Conservation (phyloP, 37 sponge, comb jelly and placozoan genomes). For the Hormiphora californensis region DNA sequence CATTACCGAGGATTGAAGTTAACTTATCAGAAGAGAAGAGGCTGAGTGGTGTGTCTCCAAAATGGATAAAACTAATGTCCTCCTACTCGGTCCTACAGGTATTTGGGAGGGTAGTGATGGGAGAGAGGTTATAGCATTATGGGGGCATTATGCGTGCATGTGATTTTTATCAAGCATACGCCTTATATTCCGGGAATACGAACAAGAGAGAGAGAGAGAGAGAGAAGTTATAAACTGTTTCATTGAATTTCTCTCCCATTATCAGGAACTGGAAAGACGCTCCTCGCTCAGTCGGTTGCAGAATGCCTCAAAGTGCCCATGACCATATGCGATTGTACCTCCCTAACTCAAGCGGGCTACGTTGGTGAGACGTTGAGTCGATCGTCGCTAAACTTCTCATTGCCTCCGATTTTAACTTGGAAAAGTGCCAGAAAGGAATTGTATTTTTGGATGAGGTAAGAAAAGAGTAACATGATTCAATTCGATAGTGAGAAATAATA, state of each 20-base stretch:
- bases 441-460: conserved; percentile 62
- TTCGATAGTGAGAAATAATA: too few species aligned
- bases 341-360: conserved; percentile 97
- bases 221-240: too few species aligned
- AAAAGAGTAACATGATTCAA: too few species aligned
- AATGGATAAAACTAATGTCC: conserved; percentile 93
- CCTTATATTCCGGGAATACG: too few species aligned
- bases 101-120: too few species aligned
- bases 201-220: too few species aligned
- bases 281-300: conserved; percentile 85
- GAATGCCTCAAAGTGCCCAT: conserved; percentile 87
- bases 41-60: conserved; percentile 42
- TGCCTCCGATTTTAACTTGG: conserved; percentile 31
- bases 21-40: conserved; percentile 23
- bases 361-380: conserved; percentile 97
- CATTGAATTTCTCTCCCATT: too few species aligned
- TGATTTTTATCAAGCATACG: too few species aligned
- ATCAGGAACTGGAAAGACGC: conserved; percentile 77
- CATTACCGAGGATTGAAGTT: conserved; percentile 81
- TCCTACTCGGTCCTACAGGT: conserved; percentile 97
- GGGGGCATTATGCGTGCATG: too few species aligned
- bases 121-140: too few species aligned
- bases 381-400: conserved; percentile 59
- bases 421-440: conserved; percentile 41
- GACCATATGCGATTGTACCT: conserved; percentile 98